A percentile compares a stretch with the other conserved stretches of the same genome.
These are phyloP conservation scores for Cylas formicarius DNA, from an alignment of 1,140 invertebrate species.

Conservation along the genomic window DNA sequence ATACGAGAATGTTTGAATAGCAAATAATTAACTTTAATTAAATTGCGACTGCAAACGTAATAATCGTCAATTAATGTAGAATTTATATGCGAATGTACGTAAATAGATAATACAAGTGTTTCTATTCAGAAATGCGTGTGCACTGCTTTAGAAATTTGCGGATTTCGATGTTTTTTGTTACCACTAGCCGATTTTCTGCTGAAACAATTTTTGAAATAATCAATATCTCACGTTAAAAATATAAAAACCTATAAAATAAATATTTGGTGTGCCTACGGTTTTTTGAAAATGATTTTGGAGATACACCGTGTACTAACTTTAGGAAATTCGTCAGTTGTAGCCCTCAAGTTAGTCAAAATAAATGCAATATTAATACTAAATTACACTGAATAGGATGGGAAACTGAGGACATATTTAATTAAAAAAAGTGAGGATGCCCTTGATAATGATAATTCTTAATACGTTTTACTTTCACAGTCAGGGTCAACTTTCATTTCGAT, in stretches of 20 bases:
- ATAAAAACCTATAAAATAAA: constrained; percentile 16
- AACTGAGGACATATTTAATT: not conserved
- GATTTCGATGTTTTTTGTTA: constrained; percentile 1
- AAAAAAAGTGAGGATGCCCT: not conserved
- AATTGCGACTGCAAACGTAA: too few relatives aligned
- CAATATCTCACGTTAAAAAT: constrained; percentile 9
- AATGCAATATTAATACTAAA: not conserved
- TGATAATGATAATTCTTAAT: constrained; percentile 10
- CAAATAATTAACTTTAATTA: too few relatives aligned
- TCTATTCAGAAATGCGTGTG: too few relatives aligned
- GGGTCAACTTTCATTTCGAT: constrained; percentile 22
- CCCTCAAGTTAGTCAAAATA: constrained; percentile 19
- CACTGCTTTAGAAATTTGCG: too few relatives aligned
- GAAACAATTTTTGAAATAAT: constrained; percentile 9
- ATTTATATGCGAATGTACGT: too few relatives aligned
- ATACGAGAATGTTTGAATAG: constrained; percentile 1
- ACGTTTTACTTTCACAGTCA: constrained; percentile 23
- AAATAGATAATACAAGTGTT: too few relatives aligned
- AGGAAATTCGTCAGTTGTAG: constrained; percentile 19
- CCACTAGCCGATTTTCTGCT: not conserved
- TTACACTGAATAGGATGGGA: not conserved
- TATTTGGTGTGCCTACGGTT: too few relatives aligned
- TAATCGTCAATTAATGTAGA: too few relatives aligned
- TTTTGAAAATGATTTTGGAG: too few relatives aligned
- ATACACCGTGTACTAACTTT: constrained; percentile 13